These are phyloP conservation scores for Pomatostomus ruficeps DNA, from an alignment of 2,113 vertebrate species.

Conservation along the genomic window DNA sequence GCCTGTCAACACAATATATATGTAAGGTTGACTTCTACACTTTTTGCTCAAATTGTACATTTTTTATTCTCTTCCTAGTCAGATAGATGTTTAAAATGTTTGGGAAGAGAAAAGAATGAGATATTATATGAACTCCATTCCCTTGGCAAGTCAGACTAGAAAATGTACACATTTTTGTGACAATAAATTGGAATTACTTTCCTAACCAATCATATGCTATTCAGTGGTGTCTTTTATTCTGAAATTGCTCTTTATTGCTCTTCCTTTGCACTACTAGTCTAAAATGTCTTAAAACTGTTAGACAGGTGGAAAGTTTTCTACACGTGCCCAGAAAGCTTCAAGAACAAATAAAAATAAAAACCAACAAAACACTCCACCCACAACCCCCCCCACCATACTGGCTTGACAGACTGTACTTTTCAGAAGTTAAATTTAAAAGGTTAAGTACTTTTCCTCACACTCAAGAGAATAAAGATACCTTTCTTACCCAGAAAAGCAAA, in stretches of 20 bases:
- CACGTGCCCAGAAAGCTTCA: not conserved
- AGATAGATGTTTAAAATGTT: not conserved
- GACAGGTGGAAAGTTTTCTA: not conserved
- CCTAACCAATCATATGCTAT: not conserved
- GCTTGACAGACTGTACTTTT: not conserved
- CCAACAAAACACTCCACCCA: not conserved
- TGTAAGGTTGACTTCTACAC: not conserved
- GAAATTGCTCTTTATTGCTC: not conserved
- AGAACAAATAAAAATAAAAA: not conserved
- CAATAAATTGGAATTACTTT: not conserved
- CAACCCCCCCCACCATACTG: not conserved
- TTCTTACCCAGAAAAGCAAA: conserved; percentile 41
- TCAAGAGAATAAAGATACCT: not conserved
- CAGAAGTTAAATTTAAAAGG: not conserved
- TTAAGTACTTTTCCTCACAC: not conserved
- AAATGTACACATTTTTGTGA: not conserved
- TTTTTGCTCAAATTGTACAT: not conserved
- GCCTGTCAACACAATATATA: not conserved
- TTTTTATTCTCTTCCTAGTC: not conserved
- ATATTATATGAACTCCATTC: not conserved
- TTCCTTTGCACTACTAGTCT: not conserved
- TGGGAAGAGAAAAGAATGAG: not conserved
- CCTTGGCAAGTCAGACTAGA: not conserved
- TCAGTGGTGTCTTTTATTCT: not conserved
- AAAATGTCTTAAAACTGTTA: not conserved